These are phyloP conservation scores for Parasteatoda tepidariorum DNA, from an alignment of 1,140 invertebrate genomes.

Conservation along the genomic window DNA sequence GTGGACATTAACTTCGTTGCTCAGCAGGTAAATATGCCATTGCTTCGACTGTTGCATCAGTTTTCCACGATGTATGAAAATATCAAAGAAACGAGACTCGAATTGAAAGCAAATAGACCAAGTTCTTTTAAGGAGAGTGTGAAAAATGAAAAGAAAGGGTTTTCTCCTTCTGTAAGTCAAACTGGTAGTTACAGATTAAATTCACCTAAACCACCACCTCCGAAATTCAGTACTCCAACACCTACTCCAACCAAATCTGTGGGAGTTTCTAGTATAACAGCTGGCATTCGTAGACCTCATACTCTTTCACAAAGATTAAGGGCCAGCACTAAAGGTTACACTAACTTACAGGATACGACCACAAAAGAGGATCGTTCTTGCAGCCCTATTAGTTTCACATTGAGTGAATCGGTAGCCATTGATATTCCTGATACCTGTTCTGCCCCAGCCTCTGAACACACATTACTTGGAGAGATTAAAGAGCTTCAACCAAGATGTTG, in stretches of 20 bases:
- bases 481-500: constrained; percentile 84
- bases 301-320: constrained; percentile 59
- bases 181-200: constrained; percentile 53
- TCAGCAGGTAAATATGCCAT: constrained; percentile 94
- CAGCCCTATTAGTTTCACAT: constrained; percentile 61
- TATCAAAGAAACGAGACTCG: constrained; percentile 92
- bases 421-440: constrained; percentile 68
- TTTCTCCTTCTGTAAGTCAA: constrained; percentile 62
- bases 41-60: constrained; percentile 92
- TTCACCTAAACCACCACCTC: constrained; percentile 35
- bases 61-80: constrained; percentile 98
- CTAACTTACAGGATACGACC: constrained; percentile 61
- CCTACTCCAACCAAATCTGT: constrained; percentile 43
- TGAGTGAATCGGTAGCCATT: constrained; percentile 68
- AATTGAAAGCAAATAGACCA: constrained; percentile 77
- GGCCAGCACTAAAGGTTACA: constrained; percentile 61
- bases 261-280: constrained; percentile 41
- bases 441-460: constrained; percentile 66
- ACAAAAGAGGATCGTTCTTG: constrained; percentile 48
- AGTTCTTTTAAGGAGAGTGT: constrained; percentile 58
- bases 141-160: constrained; percentile 55
- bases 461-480: constrained; percentile 69
- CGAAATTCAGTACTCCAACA: constrained; percentile 43
- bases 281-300: constrained; percentile 58
- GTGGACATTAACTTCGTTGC: constrained; percentile 87